phyloP scores from a whole-genome alignment of 2,888 invertebrate species.

The Poecilobothrus nobilitatus region DNA sequence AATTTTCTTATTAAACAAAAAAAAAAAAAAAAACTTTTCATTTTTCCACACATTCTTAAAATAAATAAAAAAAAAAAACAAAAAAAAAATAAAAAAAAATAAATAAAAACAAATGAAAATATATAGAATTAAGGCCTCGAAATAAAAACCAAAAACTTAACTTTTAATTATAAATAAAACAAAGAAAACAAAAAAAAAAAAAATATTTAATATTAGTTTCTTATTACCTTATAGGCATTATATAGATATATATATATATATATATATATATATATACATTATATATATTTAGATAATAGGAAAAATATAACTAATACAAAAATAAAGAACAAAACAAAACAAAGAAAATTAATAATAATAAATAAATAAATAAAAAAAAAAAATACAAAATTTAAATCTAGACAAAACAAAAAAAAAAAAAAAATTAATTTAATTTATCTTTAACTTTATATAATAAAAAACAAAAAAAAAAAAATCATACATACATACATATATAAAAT shows the following conservation, averaged over 20 bases:
- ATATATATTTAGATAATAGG: constrained; percentile 4
- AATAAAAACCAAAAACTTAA: background rate
- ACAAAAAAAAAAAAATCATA: background rate
- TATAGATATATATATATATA: background rate
- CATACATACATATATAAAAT: background rate
- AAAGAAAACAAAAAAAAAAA: background rate
- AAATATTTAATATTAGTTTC: background rate
- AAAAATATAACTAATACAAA: background rate
- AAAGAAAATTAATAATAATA: background rate
- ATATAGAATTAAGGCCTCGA: constrained; percentile 1
- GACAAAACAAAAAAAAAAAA: background rate
- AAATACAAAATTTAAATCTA: no score
- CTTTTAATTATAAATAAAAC: background rate
- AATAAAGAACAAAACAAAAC: background rate
- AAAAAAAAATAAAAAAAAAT: background rate
- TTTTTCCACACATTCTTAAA: background rate
- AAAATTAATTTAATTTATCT: background rate
- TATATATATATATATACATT: constrained; percentile 3
- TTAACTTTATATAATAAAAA: background rate
- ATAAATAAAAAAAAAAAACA: background rate
- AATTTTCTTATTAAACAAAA: background rate
- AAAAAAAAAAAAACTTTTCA: background rate
- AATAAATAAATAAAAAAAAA: background rate
- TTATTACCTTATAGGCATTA: constrained; percentile 2
- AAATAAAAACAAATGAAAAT: background rate